phyloP scores from a whole-genome alignment of 2,797 vertebrate species.

The Distichodus sexfasciatus region DNA sequence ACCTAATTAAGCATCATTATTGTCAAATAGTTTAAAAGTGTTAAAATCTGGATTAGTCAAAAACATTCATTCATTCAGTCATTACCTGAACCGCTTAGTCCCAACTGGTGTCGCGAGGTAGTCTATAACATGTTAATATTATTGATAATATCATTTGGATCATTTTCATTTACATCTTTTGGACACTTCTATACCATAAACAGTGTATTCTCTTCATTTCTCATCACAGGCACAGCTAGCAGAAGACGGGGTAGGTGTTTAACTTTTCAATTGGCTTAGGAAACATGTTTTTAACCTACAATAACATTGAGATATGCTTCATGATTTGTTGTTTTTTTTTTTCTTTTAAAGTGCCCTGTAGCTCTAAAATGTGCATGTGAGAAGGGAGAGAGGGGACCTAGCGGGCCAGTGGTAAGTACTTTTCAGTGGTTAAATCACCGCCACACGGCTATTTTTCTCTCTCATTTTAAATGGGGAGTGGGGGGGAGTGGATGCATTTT shows the following conservation, averaged over 20 bases:
- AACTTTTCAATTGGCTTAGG: background rate
- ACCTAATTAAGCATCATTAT: too few species aligned
- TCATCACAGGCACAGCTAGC: constrained; percentile 77
- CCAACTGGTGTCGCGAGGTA: too few species aligned
- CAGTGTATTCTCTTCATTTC: constrained; percentile 57
- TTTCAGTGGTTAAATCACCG: constrained; percentile 27
- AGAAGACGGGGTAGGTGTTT: constrained; percentile 80
- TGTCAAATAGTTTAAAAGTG: too few species aligned
- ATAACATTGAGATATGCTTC: background rate
- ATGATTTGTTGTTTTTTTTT: constrained; percentile 19
- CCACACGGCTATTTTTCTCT: constrained; percentile 12
- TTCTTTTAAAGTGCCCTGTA: constrained; percentile 79
- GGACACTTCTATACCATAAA: too few species aligned
- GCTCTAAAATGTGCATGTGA: constrained; percentile 81
- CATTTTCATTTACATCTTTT: constrained; percentile 31
- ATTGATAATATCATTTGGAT: background rate
- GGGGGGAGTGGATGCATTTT: too few species aligned
- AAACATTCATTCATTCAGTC: too few species aligned
- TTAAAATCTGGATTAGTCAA: background rate
- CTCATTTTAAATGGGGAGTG: constrained; percentile 20
- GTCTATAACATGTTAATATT: too few species aligned
- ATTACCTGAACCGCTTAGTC: too few species aligned
- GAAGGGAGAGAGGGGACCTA: constrained; percentile 84
- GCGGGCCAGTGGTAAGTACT: constrained; percentile 83
- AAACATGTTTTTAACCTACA: background rate